A percentile compares a stretch with the other conserved stretches of the same genome.
Evolutionary conservation across 2,888 invertebrate genomes (phyloP).

Genomic region (Aphidius colemani): DNA sequence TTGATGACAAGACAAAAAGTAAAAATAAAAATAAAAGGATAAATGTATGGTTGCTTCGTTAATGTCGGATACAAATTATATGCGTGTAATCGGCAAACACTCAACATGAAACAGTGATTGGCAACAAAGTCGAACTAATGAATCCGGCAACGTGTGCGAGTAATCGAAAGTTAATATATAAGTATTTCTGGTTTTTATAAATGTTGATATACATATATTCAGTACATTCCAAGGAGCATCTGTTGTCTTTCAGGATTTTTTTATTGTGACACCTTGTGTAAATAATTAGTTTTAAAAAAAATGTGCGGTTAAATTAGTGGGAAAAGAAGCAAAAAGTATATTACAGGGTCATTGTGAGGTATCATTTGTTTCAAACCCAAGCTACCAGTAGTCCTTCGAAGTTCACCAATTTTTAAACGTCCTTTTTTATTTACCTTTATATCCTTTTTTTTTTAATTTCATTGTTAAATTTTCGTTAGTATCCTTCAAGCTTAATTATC

Average conservation of each 20-base stretch:
- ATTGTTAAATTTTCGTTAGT: no score
- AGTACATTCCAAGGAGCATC: conserved; percentile 27
- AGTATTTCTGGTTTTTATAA: neutral
- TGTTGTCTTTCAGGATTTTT: conserved; percentile 32
- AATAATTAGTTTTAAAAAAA: no score
- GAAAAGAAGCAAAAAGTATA: conserved; percentile 18
- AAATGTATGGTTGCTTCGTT: no score
- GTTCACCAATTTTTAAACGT: conserved; percentile 33
- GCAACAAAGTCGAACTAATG: no score
- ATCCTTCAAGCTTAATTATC: no score
- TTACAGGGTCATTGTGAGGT: conserved; percentile 29
- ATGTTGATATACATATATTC: neutral
- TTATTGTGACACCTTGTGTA: conserved; percentile 33
- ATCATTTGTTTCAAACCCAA: conserved; percentile 22
- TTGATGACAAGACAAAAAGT: no score
- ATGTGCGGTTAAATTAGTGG: conserved; percentile 21
- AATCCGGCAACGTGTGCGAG: no score
- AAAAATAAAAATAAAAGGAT: no score
- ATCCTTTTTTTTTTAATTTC: conserved; percentile 15
- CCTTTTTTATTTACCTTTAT: conserved; percentile 25
- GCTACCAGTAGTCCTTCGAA: conserved; percentile 29
- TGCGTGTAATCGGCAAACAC: conserved; percentile 27
- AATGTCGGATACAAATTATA: conserved; percentile 27
- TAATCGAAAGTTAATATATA: no score
- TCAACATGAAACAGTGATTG: no score